These are phyloP conservation scores for Micoletzkya japonica DNA, from an alignment of 2,888 invertebrate species.

Conservation along the genomic window DNA sequence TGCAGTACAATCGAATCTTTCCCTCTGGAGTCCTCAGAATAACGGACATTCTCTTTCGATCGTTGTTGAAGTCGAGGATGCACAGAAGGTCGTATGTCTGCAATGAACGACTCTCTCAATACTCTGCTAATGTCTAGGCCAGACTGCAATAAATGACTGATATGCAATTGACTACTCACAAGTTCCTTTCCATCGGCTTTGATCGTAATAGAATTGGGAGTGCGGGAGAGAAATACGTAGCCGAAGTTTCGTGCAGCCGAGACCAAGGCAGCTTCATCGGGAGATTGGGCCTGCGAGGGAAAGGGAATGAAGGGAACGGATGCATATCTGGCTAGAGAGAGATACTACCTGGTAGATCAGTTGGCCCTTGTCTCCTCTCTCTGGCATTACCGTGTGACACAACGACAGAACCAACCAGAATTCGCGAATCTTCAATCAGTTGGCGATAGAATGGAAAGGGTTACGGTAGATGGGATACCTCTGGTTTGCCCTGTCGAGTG, in stretches of 20 bases:
- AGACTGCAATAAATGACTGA: not conserved
- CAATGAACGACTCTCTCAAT: not conserved
- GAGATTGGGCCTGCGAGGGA: slow-evolving; percentile 83
- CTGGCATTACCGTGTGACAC: slow-evolving; percentile 97
- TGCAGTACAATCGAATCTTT: slow-evolving; percentile 81
- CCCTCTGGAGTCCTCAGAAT: slow-evolving; percentile 62
- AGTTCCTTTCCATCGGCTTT: slow-evolving; percentile 67
- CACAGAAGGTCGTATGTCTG: slow-evolving; percentile 84
- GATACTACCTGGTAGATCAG: slow-evolving; percentile 72
- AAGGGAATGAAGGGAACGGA: not conserved
- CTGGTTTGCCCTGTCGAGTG: slow-evolving; percentile 75
- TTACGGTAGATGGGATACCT: slow-evolving; percentile 68
- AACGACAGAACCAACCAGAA: slow-evolving; percentile 80
- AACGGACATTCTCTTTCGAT: slow-evolving; percentile 97
- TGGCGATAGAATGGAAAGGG: not conserved
- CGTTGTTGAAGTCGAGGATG: slow-evolving; percentile 98
- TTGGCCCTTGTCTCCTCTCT: slow-evolving; percentile 66
- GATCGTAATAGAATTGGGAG: slow-evolving; percentile 69
- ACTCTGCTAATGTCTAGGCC: not conserved
- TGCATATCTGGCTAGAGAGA: not conserved
- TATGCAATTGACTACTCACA: slow-evolving; percentile 25
- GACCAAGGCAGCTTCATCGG: slow-evolving; percentile 94
- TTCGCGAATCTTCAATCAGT: slow-evolving; percentile 53
- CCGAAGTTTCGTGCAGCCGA: slow-evolving; percentile 98
- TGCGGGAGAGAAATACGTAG: slow-evolving; percentile 81